These are phyloP conservation scores for Garra rufa DNA, from an alignment of 2,113 vertebrate species.

Conservation along the genomic window DNA sequence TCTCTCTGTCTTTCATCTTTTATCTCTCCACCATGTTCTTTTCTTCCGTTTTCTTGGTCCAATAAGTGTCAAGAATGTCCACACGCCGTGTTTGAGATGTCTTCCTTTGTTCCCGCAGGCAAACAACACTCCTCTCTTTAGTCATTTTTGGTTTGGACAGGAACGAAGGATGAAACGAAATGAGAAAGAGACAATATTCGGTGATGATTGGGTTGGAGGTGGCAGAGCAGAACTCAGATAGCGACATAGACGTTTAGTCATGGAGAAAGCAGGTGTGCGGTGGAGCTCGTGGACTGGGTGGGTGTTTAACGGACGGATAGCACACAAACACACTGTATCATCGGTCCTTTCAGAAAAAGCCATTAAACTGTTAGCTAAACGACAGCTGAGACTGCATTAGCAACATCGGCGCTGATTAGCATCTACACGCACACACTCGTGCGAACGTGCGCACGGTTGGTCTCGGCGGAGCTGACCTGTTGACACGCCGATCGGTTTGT, in stretches of 20 bases:
- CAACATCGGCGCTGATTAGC: slow-evolving; percentile 33
- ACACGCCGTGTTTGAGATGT: slow-evolving; percentile 1
- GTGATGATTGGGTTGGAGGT: slow-evolving; percentile 71
- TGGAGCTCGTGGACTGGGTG: not conserved
- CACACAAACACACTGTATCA: slow-evolving; percentile 33
- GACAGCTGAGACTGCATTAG: slow-evolving; percentile 42
- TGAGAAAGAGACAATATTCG: slow-evolving; percentile 73
- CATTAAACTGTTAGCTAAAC: slow-evolving; percentile 41
- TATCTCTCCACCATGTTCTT: not conserved
- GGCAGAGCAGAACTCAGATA: slow-evolving; percentile 64
- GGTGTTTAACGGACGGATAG: slow-evolving; percentile 20
- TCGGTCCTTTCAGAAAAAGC: slow-evolving; percentile 30
- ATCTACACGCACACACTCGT: slow-evolving; percentile 43
- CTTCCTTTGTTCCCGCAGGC: not conserved
- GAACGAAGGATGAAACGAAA: slow-evolving; percentile 58
- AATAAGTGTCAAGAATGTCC: slow-evolving; percentile 25
- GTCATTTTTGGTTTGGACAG: not conserved
- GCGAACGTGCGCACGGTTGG: slow-evolving; percentile 44
- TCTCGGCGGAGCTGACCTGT: slow-evolving; percentile 61
- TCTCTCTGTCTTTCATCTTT: slow-evolving; percentile 12
- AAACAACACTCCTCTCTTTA: not conserved
- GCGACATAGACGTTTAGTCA: slow-evolving; percentile 68
- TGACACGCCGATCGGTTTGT: slow-evolving; percentile 55
- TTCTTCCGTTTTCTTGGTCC: not conserved
- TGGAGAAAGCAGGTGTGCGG: slow-evolving; percentile 71